Evolutionary conservation across 2,888 invertebrate species (phyloP), one percentile per base, ranked within the genome.

Genomic region (Thereva nobilitata): DNA sequence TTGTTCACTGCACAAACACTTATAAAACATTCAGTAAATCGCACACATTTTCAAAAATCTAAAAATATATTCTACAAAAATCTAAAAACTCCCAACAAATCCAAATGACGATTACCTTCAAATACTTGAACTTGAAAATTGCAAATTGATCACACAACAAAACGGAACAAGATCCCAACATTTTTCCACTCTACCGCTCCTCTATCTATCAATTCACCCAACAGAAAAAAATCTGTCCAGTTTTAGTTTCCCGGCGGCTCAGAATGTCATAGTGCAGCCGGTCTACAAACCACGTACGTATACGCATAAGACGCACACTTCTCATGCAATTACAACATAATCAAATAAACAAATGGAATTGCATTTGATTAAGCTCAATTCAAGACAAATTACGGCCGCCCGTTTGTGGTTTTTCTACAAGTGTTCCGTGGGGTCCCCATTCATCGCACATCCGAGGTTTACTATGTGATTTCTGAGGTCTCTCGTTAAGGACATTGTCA

Each of bases 351-450:
- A 66, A 68, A 68, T 66, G 61, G 55, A 68, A 66, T 68, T 68
- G 68, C 44, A 66, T 63, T 66, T 68, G 66, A 68, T 68, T 68
- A 63, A 68, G 61, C 66, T 61, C 55, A 64, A 67, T 59, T 59
- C 59, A 63, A 63, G 63, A 53, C 64, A 67, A 63, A 56, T 64
- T 53, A 52, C 53, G 7, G 52, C 40, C 41, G 42, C 45, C 59
- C 23, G 23, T 23, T 23, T 23, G 23, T 23, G 23, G 23, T 23
- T 23, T 23, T 23, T 23, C 23, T 23, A 38, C 38, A n/a, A 12
- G 10, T 45, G 35, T 49, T 49, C 49, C 47, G 23, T 23, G 59
- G 40, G 54, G 54, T 10, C 38, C 54, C 42, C 47, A 47, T 5
- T 45, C 12, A 47, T 38, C 47, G 59, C 12, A 42, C 23, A 40